These are phyloP conservation scores for Poeciliopsis paucimaculata DNA, from an alignment of 2,797 vertebrate species.

Conservation along the genomic window DNA sequence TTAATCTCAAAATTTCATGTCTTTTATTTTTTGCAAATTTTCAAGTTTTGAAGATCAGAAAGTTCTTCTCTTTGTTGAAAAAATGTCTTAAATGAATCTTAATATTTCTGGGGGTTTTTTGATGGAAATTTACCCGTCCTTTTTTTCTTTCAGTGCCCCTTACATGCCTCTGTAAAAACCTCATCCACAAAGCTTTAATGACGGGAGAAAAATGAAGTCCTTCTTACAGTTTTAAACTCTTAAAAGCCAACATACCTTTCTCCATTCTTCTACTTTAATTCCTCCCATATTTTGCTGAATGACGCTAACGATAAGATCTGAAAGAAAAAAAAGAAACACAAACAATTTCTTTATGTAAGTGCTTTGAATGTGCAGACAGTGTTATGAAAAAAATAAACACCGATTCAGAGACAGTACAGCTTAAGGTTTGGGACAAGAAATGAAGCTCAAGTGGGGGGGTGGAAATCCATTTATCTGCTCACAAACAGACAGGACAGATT, in stretches of 20 bases:
- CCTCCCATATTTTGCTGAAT: conserved; percentile 82
- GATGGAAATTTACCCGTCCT: too few relatives aligned
- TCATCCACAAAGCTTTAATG: neutral
- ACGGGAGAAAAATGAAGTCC: neutral
- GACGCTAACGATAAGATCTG: conserved; percentile 81
- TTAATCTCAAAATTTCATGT: too few relatives aligned
- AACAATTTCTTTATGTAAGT: neutral
- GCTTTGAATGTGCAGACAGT: neutral
- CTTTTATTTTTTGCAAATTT: too few relatives aligned
- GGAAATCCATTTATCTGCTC: conserved; percentile 40
- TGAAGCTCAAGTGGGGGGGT: neutral
- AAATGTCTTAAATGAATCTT: too few relatives aligned
- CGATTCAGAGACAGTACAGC: conserved; percentile 14
- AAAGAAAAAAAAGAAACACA: conserved; percentile 42
- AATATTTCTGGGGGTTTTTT: too few relatives aligned
- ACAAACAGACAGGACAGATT: conserved; percentile 44
- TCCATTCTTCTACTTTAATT: conserved; percentile 78
- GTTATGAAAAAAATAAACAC: neutral
- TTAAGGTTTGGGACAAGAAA: conserved; percentile 1
- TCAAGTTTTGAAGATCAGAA: too few relatives aligned
- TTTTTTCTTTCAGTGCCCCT: too few relatives aligned
- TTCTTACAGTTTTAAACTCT: neutral
- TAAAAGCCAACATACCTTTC: conserved; percentile 73
- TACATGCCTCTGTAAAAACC: too few relatives aligned
- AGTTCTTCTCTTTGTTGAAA: too few relatives aligned